Conservation (phyloP, 2,888 invertebrate species). For the Epistrophella euchroma region DNA sequence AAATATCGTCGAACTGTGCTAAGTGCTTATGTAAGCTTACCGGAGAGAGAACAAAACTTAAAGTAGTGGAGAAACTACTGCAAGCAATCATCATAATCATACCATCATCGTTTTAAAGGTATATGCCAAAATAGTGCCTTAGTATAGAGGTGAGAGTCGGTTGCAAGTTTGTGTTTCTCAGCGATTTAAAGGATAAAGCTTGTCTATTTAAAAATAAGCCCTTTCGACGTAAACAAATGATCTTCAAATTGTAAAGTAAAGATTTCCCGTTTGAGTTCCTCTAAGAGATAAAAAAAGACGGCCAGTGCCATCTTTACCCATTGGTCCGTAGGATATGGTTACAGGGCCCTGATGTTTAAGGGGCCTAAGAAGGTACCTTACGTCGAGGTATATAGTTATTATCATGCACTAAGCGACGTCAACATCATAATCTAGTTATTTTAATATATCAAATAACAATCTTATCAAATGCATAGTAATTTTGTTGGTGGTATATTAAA, state of each 20-base stretch:
- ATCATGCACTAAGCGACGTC: not conserved
- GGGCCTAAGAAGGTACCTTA: not conserved
- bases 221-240: constrained; percentile 1
- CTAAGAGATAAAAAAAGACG: not conserved
- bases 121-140: constrained; percentile 1
- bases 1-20: constrained; percentile 55
- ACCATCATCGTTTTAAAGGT: constrained; percentile 5
- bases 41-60: constrained; percentile 56
- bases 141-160: not conserved
- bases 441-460: not conserved
- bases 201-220: constrained; percentile 14
- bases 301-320: not conserved
- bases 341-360: not conserved
- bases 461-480: not conserved
- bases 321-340: not conserved
- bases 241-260: constrained; percentile 3
- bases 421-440: not conserved
- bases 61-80: constrained; percentile 29
- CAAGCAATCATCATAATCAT: constrained; percentile 13
- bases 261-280: constrained; percentile 18
- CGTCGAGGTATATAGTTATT: not conserved
- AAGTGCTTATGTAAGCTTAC: constrained; percentile 52
- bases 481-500: too few species aligned
- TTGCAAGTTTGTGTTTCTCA: not conserved
- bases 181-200: not conserved